Percentiles rank a stretch among this genome's conserved stretches.
Evolutionary conservation across 2,113 vertebrate species (phyloP).

Genomic region (Bufo gargarizans): DNA sequence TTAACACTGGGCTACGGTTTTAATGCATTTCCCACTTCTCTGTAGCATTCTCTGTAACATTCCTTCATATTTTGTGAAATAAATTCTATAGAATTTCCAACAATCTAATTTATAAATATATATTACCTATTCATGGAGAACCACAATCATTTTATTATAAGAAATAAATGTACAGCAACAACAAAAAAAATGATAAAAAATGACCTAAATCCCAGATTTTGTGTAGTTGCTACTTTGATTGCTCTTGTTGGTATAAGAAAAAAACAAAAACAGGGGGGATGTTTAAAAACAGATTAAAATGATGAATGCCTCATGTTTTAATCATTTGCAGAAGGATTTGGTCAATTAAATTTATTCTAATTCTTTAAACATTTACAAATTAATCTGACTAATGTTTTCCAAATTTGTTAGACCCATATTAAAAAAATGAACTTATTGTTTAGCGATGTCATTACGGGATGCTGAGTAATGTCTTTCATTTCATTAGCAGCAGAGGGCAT

Average conservation of each 20-base stretch:
- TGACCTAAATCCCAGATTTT: background rate
- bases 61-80: background rate
- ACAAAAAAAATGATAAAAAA: constrained; percentile 5
- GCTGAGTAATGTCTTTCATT: constrained; percentile 53
- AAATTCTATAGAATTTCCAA: background rate
- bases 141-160: constrained; percentile 2
- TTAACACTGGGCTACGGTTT: background rate
- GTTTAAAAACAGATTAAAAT: constrained; percentile 50
- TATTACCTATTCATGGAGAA: background rate
- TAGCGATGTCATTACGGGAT: constrained; percentile 51
- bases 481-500: constrained; percentile 46
- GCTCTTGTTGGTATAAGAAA: constrained; percentile 28
- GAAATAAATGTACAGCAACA: background rate
- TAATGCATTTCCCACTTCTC: background rate
- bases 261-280: background rate
- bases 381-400: constrained; percentile 35
- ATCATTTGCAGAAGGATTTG: constrained; percentile 25
- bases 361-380: constrained; percentile 38
- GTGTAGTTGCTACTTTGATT: constrained; percentile 7
- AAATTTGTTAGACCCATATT: constrained; percentile 27
- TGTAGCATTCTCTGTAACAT: background rate
- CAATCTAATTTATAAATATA: constrained; percentile 30
- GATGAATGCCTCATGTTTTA: constrained; percentile 34
- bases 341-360: constrained; percentile 50
- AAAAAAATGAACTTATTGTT: constrained; percentile 40